Base-by-base conservation (phyloP, 1,140 invertebrate genomes). In the Bombus difficillimus region DNA sequence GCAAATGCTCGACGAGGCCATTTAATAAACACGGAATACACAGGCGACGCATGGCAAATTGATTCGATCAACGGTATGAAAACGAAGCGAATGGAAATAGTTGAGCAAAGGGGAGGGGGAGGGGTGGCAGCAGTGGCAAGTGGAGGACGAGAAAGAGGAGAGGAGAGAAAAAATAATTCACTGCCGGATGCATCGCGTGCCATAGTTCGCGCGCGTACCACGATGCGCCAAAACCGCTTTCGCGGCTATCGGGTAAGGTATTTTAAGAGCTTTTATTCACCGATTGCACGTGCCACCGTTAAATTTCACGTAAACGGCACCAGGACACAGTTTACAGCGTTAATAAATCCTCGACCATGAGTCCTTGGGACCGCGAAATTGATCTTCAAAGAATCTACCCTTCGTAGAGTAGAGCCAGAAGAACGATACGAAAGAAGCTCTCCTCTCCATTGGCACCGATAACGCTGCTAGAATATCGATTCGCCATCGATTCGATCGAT, bases 21-120 rank as follows among this genome's bases (percentile, higher is more conserved):
- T 82, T 88, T 88, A 86, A 88, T 86, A 86, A 89, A 86, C 53
- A 85, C 87, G 86, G 78, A 72, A 84, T 62, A 78, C 74, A 76
- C 88, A 71, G 28, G 81, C 32, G 47, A 57, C 47, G 69, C 37
- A 71, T 43, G 79, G 69, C 66, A 85, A 89, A 89, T 89, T 75
- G 88, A 85, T 88, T 81, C 68, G 88, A 88, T 88, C 86, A 43
- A 43, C 34, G 37, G 72, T 47, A 62, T 73, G 72, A 83, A 76
- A 76, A 76, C 74, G 64, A 71, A 43, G 37, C 47, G 75, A 69
- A 68, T 77, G 64, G n/a, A 28, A 59, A 62, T 22, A 39, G 34
- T 39, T 1, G 53, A 25, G 47, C 34, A 15, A 22, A n/a, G 22
- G 9, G 0, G 22, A 3, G 0, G 9, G 18, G 1, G 39, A 15